phyloP scores from a whole-genome alignment of 1,140 invertebrate species.

The Steinernema khuongi region DNA sequence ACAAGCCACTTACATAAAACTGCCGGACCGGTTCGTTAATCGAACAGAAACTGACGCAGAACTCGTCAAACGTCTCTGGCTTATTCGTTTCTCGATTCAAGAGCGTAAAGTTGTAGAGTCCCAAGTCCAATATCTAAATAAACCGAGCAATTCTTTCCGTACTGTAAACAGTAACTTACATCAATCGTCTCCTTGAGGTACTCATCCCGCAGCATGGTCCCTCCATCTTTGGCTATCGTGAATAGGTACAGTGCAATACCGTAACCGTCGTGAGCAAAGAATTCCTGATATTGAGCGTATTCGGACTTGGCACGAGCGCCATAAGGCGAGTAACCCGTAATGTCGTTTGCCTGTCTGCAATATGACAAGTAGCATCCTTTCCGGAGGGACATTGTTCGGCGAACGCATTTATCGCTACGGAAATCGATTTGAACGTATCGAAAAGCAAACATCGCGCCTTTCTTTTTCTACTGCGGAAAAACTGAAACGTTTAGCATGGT shows the following conservation, averaged over 20 bases:
- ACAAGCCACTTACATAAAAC: slow-evolving; percentile 37
- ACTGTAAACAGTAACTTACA: slow-evolving; percentile 22
- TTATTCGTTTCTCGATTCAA: slow-evolving; percentile 32
- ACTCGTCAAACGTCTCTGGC: slow-evolving; percentile 44
- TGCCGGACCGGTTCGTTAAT: slow-evolving; percentile 53
- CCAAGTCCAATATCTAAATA: slow-evolving; percentile 50
- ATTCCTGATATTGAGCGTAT: slow-evolving; percentile 47
- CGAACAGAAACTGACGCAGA: slow-evolving; percentile 49
- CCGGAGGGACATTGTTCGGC: neutral
- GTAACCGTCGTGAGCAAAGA: slow-evolving; percentile 46
- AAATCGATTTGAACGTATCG: slow-evolving; percentile 5
- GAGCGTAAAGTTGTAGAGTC: slow-evolving; percentile 46
- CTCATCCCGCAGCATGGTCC: slow-evolving; percentile 49
- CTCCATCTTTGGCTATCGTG: slow-evolving; percentile 50
- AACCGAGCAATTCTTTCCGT: slow-evolving; percentile 19
- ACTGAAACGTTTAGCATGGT: no score
- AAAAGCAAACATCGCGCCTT: no score
- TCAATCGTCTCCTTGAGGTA: slow-evolving; percentile 50
- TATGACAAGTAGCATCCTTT: slow-evolving; percentile 11
- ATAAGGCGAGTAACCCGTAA: slow-evolving; percentile 56
- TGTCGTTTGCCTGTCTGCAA: slow-evolving; percentile 54
- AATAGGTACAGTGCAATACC: slow-evolving; percentile 52
- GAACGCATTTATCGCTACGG: neutral
- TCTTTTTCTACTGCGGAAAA: no score
- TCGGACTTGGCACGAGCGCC: slow-evolving; percentile 52